phyloP scores from a whole-genome alignment of 2,113 vertebrate genomes.

The Serilophus lunatus region DNA sequence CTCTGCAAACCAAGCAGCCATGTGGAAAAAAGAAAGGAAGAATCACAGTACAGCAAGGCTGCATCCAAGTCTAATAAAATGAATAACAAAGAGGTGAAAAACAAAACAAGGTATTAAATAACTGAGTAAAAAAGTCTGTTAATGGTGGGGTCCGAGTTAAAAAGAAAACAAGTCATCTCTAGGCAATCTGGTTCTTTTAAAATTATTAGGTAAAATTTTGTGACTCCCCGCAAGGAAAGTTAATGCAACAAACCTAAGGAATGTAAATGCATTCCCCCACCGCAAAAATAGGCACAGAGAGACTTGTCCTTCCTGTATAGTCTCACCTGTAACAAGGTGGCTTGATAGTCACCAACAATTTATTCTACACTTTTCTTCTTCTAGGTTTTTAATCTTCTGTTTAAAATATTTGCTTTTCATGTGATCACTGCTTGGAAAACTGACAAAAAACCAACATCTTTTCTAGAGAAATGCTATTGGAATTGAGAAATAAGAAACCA shows the following conservation, averaged over 20 bases:
- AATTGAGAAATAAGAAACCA: conserved; percentile 52
- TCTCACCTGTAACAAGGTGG: not conserved
- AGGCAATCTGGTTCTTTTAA: not conserved
- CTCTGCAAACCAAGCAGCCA: conserved; percentile 69
- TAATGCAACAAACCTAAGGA: not conserved
- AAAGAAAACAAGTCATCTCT: not conserved
- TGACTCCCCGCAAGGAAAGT: not conserved
- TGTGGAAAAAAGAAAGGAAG: conserved; percentile 63
- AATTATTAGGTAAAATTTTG: not conserved
- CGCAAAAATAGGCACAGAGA: not conserved
- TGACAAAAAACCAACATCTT: not conserved
- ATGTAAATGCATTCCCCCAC: not conserved
- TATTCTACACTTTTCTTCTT: not conserved
- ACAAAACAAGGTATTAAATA: not conserved
- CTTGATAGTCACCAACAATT: not conserved
- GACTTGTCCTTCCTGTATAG: not conserved
- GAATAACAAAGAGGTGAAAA: not conserved
- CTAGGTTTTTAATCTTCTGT: not conserved
- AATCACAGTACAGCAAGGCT: conserved; percentile 1
- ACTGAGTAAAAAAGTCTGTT: not conserved
- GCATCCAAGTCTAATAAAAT: not conserved
- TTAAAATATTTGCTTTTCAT: conserved; percentile 28
- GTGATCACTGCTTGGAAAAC: not conserved
- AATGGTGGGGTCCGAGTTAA: not conserved
- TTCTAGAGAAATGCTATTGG: conserved; percentile 31